Evolutionary conservation across 2,113 vertebrate species (phyloP).

Genomic region (Sinocyclocheilus rhinocerous): DNA sequence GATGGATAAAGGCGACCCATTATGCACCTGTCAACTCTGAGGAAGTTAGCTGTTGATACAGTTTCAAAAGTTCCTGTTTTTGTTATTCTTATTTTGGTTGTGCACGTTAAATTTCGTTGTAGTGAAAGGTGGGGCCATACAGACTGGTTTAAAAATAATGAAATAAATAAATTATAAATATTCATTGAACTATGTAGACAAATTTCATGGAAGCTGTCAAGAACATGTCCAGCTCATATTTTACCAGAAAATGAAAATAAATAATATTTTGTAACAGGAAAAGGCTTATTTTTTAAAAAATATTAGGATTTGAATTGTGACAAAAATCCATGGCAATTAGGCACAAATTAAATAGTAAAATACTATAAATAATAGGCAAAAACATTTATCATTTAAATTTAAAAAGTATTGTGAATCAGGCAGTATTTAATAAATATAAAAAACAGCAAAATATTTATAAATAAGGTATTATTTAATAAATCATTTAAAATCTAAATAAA

Average conservation of each 20-base stretch:
- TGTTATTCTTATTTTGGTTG: neutral
- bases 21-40: conserved; percentile 24
- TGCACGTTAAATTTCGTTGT: neutral
- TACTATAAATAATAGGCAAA: neutral
- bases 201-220: no score
- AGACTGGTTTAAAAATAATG: neutral
- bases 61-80: neutral
- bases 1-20: conserved; percentile 1
- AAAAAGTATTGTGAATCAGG: neutral
- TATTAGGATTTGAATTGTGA: neutral
- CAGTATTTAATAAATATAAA: neutral
- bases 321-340: neutral
- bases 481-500: neutral
- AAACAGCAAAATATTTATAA: neutral
- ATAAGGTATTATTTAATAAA: neutral
- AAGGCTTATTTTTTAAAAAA: neutral
- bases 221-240: neutral
- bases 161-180: neutral
- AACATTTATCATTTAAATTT: neutral
- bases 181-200: neutral
- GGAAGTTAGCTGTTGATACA: conserved; percentile 11
- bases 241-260: neutral
- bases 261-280: neutral
- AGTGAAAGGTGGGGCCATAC: neutral
- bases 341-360: neutral